phyloP scores from a whole-genome alignment of 2,797 vertebrate species.

The Aplochiton taeniatus region DNA sequence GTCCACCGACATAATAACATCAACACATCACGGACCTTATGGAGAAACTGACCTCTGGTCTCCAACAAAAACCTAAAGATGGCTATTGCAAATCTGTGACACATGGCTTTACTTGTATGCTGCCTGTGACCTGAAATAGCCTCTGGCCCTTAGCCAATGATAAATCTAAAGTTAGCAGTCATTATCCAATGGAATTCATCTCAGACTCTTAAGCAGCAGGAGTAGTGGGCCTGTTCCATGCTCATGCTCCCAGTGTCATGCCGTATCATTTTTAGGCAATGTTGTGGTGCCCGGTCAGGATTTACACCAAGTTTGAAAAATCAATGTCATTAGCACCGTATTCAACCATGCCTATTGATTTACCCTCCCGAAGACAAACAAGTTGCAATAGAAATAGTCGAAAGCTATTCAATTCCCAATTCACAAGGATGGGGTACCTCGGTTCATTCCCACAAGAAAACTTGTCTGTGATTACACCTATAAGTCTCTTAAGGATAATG shows the following conservation, averaged over 20 bases:
- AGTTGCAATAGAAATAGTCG: conserved; percentile 10
- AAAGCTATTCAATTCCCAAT: conserved; percentile 8
- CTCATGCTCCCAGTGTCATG: no score
- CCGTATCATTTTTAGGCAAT: no score
- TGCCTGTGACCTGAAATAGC: conserved; percentile 7
- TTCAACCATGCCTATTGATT: conserved; percentile 16
- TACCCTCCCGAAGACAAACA: conserved; percentile 15
- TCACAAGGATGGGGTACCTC: neutral
- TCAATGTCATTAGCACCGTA: conserved; percentile 33
- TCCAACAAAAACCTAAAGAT: no score
- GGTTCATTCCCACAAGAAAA: neutral
- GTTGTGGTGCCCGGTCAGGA: conserved; percentile 14
- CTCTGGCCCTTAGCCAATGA: conserved; percentile 1
- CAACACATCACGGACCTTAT: no score
- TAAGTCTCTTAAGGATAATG: conserved; percentile 12
- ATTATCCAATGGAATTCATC: neutral
- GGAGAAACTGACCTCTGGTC: no score
- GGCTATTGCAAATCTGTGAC: neutral
- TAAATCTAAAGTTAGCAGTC: neutral
- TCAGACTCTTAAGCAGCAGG: neutral
- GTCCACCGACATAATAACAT: no score
- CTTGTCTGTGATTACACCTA: conserved; percentile 4
- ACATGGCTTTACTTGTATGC: neutral
- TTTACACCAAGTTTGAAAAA: conserved; percentile 30
- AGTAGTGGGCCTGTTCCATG: neutral